Base-by-base conservation (phyloP, 1,140 invertebrate species). In the Saccostrea glomerata region DNA sequence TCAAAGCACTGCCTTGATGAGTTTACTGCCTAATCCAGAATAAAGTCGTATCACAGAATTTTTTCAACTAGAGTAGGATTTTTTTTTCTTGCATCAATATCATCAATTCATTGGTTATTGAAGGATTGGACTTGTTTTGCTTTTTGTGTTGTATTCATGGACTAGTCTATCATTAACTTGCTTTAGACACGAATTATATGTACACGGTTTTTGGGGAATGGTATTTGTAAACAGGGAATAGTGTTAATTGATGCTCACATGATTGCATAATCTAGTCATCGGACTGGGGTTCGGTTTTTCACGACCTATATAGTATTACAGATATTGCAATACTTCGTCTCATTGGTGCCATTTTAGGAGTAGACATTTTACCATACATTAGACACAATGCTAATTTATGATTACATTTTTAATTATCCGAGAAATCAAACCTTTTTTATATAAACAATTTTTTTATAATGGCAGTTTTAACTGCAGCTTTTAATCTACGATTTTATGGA, bases 211-310 rank as follows among this genome's bases (percentile, higher is more conserved):
- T 63, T 63, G 17, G 5, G 47, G 58, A 60, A 20, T 63, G 58
- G 47, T 47, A 47, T 77, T 77, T 36, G 12, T 15, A 15, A 25
- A 73, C 12, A 73, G 66, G 25, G 70, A 30, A 25, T 7, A 36
- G 70, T 12, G 30, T 77, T 77, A 15, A 77, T 15, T 77, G 25
- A 77, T 77, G 70, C 23, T 77, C 70, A 73, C 20, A 63, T 17
- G 58, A 63, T 47, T 36, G 70, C 70, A 40, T 17, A 30, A 36
- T 77, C 70, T 77, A 77, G 70, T 77, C 70, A 77, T 11, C 25
- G 25, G 70, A 77, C 30, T 25, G 58, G 17, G 17, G 25, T 36
- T 13, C 25, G 12, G 25, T 77, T 77, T n/a, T 25, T 30, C 70
- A 36, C 30, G 15, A 77, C 58, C 6, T 63, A 23, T 63, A 23